Evolutionary conservation across 2,797 vertebrate genomes (phyloP).

Genomic region (Cyprinella venusta): DNA sequence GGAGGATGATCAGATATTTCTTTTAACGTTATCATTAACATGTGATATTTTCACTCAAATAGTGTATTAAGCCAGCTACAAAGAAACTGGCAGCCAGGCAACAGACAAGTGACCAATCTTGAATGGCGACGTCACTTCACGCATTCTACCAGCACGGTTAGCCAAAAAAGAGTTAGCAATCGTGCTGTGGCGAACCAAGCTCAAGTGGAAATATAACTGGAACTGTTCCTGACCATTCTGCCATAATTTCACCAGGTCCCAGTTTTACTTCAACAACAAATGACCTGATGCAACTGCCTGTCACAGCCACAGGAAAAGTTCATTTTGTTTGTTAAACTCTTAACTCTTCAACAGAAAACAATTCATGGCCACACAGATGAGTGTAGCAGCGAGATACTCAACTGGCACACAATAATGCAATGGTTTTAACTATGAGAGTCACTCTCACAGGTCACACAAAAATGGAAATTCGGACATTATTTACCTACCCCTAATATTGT

Average conservation of each 20-base stretch:
- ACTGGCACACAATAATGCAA: not conserved
- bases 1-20: not conserved
- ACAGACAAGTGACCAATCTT: not conserved
- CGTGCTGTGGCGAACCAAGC: not conserved
- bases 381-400: not conserved
- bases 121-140: not conserved
- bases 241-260: constrained; percentile 31
- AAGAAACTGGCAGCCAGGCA: no score
- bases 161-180: not conserved
- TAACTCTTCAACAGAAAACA: not conserved
- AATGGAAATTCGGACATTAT: not conserved
- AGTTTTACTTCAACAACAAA: constrained; percentile 20
- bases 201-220: not conserved
- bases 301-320: constrained; percentile 23
- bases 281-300: constrained; percentile 23
- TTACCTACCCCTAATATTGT: not conserved
- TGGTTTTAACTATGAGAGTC: not conserved
- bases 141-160: not conserved
- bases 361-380: constrained; percentile 5
- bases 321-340: constrained; percentile 7
- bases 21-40: not conserved
- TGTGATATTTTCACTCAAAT: not conserved
- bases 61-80: not conserved
- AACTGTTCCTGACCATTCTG: not conserved
- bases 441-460: not conserved